phyloP scores from a whole-genome alignment of 1,140 invertebrate species.

The Chymomyza costata region DNA sequence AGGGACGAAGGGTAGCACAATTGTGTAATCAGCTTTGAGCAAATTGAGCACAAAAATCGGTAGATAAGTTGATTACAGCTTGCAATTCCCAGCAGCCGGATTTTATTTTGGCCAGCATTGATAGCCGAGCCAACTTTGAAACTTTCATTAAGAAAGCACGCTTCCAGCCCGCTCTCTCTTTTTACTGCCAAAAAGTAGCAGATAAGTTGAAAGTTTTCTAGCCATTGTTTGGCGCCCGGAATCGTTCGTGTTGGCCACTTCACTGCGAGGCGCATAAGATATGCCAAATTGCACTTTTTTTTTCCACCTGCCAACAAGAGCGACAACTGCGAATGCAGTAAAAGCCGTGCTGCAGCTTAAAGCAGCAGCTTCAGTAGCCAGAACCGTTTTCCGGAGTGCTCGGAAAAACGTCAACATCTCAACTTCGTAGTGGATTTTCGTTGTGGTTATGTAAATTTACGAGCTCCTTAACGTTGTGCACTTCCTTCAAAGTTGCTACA shows the following conservation, averaged over 20 bases:
- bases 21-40: conserved; percentile 30
- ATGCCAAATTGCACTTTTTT: conserved; percentile 35
- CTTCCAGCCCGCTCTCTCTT: too few relatives aligned
- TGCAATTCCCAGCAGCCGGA: conserved; percentile 1
- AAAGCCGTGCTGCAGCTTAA: conserved; percentile 25
- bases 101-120: conserved; percentile 8
- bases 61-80: conserved; percentile 22
- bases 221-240: conserved; percentile 5
- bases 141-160: conserved; percentile 13
- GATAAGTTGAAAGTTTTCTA: conserved; percentile 3
- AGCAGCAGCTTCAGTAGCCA: too few relatives aligned
- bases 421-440: conserved; percentile 33
- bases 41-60: conserved; percentile 26
- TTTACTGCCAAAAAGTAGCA: too few relatives aligned
- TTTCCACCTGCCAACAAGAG: background rate
- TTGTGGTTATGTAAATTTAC: conserved; percentile 49
- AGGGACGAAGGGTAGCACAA: conserved; percentile 3
- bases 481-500: too few relatives aligned
- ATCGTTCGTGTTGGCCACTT: too few relatives aligned
- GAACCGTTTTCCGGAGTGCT: conserved; percentile 17
- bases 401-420: conserved; percentile 11
- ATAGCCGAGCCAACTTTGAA: background rate
- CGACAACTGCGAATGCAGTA: conserved; percentile 2
- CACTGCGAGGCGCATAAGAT: conserved; percentile 15
- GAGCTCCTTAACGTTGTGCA: too few relatives aligned